Conservation (phyloP, 2,888 invertebrate species). For the Callyntrura sp. region DNA sequence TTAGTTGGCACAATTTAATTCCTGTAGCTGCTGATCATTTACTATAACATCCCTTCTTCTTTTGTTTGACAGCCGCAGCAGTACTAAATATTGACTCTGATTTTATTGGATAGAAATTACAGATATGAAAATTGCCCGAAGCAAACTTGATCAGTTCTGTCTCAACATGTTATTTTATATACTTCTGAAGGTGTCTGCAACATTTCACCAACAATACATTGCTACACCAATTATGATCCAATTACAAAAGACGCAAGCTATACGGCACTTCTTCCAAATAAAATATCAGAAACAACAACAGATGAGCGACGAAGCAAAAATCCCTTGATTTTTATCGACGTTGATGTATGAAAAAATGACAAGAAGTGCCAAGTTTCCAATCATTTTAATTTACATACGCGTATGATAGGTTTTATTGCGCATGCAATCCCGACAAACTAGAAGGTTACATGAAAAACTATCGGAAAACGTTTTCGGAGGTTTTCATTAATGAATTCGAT, state of each 20-base stretch:
- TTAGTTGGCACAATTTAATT: too few species aligned
- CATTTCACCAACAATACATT: slow-evolving; percentile 38
- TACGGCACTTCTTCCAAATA: not conserved
- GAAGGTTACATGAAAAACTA: too few species aligned
- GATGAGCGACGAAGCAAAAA: not conserved
- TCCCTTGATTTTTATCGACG: slow-evolving; percentile 27
- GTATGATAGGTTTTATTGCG: too few species aligned
- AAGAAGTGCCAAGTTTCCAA: not conserved
- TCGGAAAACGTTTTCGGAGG: too few species aligned
- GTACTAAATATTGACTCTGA: slow-evolving; percentile 38
- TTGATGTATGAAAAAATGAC: not conserved
- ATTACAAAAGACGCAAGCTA: not conserved
- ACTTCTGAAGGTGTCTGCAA: slow-evolving; percentile 47
- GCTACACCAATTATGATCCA: slow-evolving; percentile 32
- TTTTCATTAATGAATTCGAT: too few species aligned
- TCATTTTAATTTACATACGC: not conserved
- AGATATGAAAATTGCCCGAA: not conserved
- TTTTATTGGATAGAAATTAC: slow-evolving; percentile 34
- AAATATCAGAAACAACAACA: not conserved
- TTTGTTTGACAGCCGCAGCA: slow-evolving; percentile 6
- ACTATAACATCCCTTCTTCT: not conserved
- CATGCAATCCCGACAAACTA: too few species aligned
- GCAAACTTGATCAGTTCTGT: not conserved
- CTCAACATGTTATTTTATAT: not conserved
- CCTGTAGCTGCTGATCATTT: not conserved